Evolutionary conservation across 1,140 invertebrate species (phyloP).

Genomic region (Bombus picipes): DNA sequence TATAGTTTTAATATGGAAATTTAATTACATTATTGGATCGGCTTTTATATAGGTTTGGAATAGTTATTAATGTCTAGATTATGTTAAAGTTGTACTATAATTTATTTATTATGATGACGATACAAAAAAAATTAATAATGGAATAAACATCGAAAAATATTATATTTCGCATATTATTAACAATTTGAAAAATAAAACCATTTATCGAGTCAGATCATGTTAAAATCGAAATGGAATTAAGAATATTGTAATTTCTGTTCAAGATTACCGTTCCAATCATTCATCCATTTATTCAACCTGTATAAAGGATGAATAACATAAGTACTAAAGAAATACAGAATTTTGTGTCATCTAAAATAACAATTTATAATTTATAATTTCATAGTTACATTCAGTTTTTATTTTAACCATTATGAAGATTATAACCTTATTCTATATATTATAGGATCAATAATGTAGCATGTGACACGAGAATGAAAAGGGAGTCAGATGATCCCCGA

Average conservation of each 20-base stretch:
- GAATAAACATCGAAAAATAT: too few relatives aligned
- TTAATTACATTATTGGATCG: too few relatives aligned
- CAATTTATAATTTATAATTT: not conserved
- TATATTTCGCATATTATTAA: too few relatives aligned
- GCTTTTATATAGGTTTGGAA: too few relatives aligned
- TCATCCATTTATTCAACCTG: not conserved
- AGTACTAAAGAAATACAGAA: not conserved
- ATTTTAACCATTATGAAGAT: not conserved
- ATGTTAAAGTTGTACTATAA: not conserved
- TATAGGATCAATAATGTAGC: not conserved
- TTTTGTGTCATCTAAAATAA: not conserved
- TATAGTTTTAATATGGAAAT: too few relatives aligned
- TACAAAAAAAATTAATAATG: too few relatives aligned
- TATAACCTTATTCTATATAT: not conserved
- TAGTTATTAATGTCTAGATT: not conserved
- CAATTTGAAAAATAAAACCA: too few relatives aligned
- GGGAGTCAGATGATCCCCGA: too few relatives aligned
- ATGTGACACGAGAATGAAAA: not conserved
- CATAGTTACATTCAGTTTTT: not conserved
- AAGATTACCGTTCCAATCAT: not conserved
- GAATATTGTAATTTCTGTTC: not conserved
- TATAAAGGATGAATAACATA: too few relatives aligned
- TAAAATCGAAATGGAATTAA: not conserved
- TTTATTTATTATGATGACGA: not conserved
- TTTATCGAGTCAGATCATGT: not conserved